These are phyloP conservation scores for Nephila pilipes DNA, from an alignment of 1,140 invertebrate genomes.

Conservation along the genomic window DNA sequence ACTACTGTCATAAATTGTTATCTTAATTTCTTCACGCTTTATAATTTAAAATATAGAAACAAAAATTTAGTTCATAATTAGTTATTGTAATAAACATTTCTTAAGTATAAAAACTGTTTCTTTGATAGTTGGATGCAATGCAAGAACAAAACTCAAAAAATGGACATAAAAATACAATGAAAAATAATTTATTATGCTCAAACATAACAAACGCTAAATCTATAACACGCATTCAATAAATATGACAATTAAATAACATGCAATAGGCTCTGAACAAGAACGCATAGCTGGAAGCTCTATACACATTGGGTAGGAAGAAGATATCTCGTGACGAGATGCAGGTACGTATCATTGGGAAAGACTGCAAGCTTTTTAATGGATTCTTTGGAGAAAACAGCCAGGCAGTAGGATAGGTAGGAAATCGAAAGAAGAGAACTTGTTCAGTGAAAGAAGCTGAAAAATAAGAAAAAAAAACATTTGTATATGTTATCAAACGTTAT, in stretches of 20 bases:
- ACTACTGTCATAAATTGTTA: no score
- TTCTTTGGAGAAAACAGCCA: conserved; percentile 28
- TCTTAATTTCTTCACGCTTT: no score
- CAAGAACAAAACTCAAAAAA: no score
- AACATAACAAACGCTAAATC: conserved; percentile 65
- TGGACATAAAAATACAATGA: background rate
- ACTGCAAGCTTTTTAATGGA: conserved; percentile 19
- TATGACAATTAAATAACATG: conserved; percentile 46
- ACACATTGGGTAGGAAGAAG: background rate
- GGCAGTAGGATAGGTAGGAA: conserved; percentile 1
- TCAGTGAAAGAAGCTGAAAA: conserved; percentile 1
- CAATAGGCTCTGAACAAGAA: background rate
- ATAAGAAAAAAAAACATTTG: background rate
- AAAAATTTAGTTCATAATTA: no score
- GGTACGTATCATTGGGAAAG: background rate
- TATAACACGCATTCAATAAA: conserved; percentile 61
- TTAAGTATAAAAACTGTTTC: no score
- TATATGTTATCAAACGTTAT: no score
- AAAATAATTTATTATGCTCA: conserved; percentile 39
- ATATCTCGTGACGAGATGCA: background rate
- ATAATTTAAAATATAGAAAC: no score
- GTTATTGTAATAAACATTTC: no score
- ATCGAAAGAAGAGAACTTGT: background rate
- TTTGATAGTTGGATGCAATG: no score
- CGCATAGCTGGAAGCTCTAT: conserved; percentile 39